Base-by-base conservation (phyloP, 2,797 vertebrate genomes). In the Spatula versicolor region DNA sequence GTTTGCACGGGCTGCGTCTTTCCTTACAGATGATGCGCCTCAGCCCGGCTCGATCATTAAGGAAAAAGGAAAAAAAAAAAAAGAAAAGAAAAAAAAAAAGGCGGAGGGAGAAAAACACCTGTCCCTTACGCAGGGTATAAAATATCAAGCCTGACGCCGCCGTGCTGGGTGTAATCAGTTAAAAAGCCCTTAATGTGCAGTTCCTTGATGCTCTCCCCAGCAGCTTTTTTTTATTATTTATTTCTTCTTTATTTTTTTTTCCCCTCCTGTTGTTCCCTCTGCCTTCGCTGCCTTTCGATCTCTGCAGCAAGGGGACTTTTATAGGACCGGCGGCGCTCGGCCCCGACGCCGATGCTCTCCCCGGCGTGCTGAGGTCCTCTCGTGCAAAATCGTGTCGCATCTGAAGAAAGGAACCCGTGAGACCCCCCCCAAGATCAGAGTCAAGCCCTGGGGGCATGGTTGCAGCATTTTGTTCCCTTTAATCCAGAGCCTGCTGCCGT, bases 21-120 rank as follows among this genome's bases (percentile, higher is more conserved):
- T 93, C 76, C 91, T 77, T 83, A 84, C 19, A n/a, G 87, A 91
- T 85, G 94, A 83, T 69, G 82, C 16, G 23, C 82, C 74, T 89
- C 88, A 25, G 71, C 41, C 26, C 1, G 5, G 26, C 68, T 75
- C 31, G 80, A 78, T 91, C 92, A 16, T 74, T 14, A 41, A 62
- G 62, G 2, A 23, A 22, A 1, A 22, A n/a, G 23, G 25, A 17
- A 37, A 39, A 19, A 7, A 13, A 48, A 2, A 2, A 23, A 28
- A 41, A 16, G 37, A 39, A 26, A 30, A 17, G 30, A 46, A 13
- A 55, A 35, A 33, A 14, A 9, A 45, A 54, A 33, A 26, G 15
- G 13, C 30, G 11, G 50, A 68, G 78, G 31, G 82, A 54, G 59
- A 76, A 86, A 93, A 83, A 26, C 88, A 95, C 91, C 91, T 86